Evolutionary conservation across 2,797 vertebrate genomes (phyloP).

Genomic region (Nasua narica): DNA sequence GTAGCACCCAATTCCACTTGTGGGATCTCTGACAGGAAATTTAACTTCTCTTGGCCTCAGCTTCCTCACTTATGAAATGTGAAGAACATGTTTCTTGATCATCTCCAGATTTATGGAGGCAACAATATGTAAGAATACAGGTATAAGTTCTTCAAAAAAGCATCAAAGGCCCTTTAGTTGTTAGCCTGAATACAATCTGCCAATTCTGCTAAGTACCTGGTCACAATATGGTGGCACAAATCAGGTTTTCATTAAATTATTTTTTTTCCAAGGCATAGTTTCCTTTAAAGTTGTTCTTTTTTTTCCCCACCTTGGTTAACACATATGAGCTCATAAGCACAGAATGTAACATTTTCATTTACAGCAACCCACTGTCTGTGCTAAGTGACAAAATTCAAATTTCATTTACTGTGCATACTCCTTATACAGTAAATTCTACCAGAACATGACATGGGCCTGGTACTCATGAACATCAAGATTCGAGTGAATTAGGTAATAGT

Average conservation of each 20-base stretch:
- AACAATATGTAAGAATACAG: neutral
- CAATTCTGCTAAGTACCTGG: neutral
- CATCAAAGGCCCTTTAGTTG: neutral
- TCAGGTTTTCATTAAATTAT: neutral
- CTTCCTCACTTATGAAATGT: neutral
- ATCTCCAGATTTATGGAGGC: neutral
- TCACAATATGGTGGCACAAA: neutral
- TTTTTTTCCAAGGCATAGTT: neutral
- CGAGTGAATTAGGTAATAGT: neutral
- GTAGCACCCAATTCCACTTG: neutral
- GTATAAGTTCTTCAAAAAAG: neutral
- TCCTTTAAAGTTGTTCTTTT: neutral
- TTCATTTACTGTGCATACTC: neutral
- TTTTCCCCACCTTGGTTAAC: neutral
- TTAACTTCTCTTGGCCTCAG: neutral
- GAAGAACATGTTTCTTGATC: neutral
- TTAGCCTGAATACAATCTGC: neutral
- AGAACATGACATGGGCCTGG: neutral
- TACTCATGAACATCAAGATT: neutral
- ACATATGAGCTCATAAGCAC: neutral
- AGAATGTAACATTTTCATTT: constrained; percentile 21
- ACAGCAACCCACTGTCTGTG: neutral
- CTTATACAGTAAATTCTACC: neutral
- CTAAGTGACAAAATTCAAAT: neutral
- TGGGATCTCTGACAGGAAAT: neutral